Percentiles rank a stretch among this genome's conserved stretches.
These are phyloP conservation scores for Leptinotarsa texana DNA, from an alignment of 1,140 invertebrate genomes.

Conservation along the genomic window DNA sequence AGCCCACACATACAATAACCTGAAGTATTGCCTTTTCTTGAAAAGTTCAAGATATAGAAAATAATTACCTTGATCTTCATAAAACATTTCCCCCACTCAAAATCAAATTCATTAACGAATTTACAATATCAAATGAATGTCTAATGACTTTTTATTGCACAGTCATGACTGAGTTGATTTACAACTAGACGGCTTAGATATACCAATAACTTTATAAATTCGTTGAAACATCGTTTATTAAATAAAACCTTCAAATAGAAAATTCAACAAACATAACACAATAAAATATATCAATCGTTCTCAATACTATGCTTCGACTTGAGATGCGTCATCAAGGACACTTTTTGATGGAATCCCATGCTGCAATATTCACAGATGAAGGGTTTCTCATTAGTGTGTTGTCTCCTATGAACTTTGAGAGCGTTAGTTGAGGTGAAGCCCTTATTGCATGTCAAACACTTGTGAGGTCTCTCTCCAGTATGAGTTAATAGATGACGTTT, in stretches of 20 bases:
- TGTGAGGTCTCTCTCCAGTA: conserved; percentile 46
- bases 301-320: conserved; percentile 41
- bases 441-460: conserved; percentile 45
- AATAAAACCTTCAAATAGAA: background rate
- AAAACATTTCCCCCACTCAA: too few relatives aligned
- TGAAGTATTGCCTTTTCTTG: too few relatives aligned
- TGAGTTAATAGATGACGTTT: conserved; percentile 46
- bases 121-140: too few relatives aligned
- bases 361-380: conserved; percentile 43
- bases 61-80: too few relatives aligned
- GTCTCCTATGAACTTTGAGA: conserved; percentile 43
- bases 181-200: too few relatives aligned
- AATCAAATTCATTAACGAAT: too few relatives aligned
- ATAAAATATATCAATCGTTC: conserved; percentile 7
- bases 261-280: background rate
- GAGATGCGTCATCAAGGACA: conserved; percentile 45
- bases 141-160: too few relatives aligned
- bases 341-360: conserved; percentile 43
- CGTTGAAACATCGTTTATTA: background rate
- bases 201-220: too few relatives aligned
- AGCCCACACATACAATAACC: too few relatives aligned
- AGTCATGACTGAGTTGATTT: too few relatives aligned
- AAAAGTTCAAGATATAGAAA: too few relatives aligned
- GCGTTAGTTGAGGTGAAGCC: conserved; percentile 44
- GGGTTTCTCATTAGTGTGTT: conserved; percentile 48